Conservation (phyloP, 2,888 invertebrate genomes). For the Calephelis perditalis region DNA sequence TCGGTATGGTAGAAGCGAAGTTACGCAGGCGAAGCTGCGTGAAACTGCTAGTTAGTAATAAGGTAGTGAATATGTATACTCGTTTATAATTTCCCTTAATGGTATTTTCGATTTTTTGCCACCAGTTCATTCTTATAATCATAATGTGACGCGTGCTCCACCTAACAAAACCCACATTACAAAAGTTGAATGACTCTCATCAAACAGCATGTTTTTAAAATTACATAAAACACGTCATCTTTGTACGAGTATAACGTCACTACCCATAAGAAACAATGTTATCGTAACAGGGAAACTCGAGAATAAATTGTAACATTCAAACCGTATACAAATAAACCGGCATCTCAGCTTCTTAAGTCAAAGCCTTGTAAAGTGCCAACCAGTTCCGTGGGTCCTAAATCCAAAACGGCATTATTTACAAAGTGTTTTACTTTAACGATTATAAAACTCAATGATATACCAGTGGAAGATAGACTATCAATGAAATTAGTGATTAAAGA, state of each 20-base stretch:
- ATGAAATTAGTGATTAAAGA: conserved; percentile 25
- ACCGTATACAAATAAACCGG: neutral
- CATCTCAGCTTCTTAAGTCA: neutral
- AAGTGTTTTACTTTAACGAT: conserved; percentile 11
- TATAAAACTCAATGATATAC: conserved; percentile 25
- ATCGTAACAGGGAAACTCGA: conserved; percentile 5
- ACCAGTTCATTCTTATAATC: neutral
- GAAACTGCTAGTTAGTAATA: too few relatives aligned
- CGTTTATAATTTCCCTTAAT: too few relatives aligned
- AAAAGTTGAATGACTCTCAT: neutral
- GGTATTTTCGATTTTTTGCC: too few relatives aligned
- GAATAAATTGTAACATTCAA: neutral
- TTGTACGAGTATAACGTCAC: neutral
- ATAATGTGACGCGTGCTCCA: neutral
- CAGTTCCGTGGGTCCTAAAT: neutral
- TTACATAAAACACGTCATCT: neutral
- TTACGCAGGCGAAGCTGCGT: too few relatives aligned
- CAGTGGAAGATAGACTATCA: conserved; percentile 19
- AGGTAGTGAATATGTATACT: too few relatives aligned
- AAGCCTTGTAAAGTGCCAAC: neutral
- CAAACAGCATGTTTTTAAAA: neutral
- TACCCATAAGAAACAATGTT: neutral
- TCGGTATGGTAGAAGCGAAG: too few relatives aligned
- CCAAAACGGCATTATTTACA: conserved; percentile 1
- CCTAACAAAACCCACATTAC: neutral